These are phyloP conservation scores for Rhincodon typus DNA, from an alignment of 2,797 vertebrate genomes.

Conservation along the genomic window DNA sequence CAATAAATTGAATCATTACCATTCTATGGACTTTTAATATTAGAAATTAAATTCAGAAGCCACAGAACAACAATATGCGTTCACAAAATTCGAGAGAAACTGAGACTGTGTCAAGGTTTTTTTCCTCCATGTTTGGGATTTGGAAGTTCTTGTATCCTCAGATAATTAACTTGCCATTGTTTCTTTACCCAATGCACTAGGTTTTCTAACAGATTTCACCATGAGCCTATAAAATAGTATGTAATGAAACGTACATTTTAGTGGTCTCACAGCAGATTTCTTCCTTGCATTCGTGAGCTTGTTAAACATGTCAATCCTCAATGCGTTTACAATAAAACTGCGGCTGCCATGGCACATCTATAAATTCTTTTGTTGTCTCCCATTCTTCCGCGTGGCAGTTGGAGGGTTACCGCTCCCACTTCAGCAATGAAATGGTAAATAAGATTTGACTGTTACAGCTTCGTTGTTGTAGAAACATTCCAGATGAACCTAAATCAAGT, in stretches of 20 bases:
- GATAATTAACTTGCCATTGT: background rate
- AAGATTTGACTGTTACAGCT: background rate
- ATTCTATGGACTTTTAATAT: background rate
- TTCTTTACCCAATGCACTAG: background rate
- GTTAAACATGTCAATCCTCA: conserved; percentile 31
- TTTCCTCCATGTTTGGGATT: background rate
- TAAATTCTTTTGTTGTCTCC: conserved; percentile 14
- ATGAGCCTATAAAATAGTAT: background rate
- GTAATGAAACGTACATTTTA: conserved; percentile 1
- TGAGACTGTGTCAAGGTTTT: background rate
- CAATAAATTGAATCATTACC: background rate
- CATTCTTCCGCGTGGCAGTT: conserved; percentile 21
- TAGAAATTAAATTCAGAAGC: background rate
- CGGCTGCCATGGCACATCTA: background rate
- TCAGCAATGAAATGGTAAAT: conserved; percentile 25
- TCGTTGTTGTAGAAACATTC: background rate
- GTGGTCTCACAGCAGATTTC: background rate
- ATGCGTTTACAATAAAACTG: background rate
- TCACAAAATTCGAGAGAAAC: background rate
- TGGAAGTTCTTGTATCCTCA: background rate
- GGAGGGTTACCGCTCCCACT: conserved; percentile 22
- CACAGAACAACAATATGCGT: background rate
- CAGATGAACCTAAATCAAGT: conserved; percentile 21
- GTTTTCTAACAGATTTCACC: background rate
- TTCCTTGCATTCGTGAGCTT: background rate